Base-by-base conservation (phyloP, 2,797 vertebrate species). In the Pantherophis alleghaniensis region DNA sequence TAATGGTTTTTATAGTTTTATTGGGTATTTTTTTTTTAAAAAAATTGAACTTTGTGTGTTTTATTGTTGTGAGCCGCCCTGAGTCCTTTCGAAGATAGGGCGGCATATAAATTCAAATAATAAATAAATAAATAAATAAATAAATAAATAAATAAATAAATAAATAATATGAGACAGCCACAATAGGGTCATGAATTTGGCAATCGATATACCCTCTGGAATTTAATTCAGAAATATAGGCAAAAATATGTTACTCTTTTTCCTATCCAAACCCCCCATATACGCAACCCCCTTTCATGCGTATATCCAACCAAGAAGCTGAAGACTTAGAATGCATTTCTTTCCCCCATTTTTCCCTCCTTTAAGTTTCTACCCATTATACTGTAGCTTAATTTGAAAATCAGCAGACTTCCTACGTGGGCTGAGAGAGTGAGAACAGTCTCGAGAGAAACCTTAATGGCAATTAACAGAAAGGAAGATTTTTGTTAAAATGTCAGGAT, bases 321-420 rank as follows among this genome's bases (percentile, higher is more conserved):
- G 24, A 94, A 53, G 13, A 91, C 69, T 94, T 47, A 93, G 96
- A 90, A 3, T 56, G 11, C 18, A 18, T 92, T 86, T 88, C 7
- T 63, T 61, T 92, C 37, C 55, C 12, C 2, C 24, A 79, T 88
- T 94, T 74, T 57, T 12, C 32, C 51, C 2, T n/a, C 10, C 51
- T 95, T 96, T 93, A 94, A 93, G 91, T 93, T 95, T 95, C 90
- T 59, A 96, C 2, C 59, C 51, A 93, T 94, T 79, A 91, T 94
- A 74, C 69, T 74, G 69, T 74, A 94, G 93, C 94, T 96, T 96
- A 96, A 96, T 96, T 97, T 97, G 66, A 96, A 97, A 96, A 97
- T 95, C 83, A 95, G 96, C 93, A 96, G 93, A 96, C 92, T 94
- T 91, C 89, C 28, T 93, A 92, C 0, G 0, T 95, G 92, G 94